These are phyloP conservation scores for Eupelmus urozonus DNA, from an alignment of 2,888 invertebrate genomes.

Conservation along the genomic window DNA sequence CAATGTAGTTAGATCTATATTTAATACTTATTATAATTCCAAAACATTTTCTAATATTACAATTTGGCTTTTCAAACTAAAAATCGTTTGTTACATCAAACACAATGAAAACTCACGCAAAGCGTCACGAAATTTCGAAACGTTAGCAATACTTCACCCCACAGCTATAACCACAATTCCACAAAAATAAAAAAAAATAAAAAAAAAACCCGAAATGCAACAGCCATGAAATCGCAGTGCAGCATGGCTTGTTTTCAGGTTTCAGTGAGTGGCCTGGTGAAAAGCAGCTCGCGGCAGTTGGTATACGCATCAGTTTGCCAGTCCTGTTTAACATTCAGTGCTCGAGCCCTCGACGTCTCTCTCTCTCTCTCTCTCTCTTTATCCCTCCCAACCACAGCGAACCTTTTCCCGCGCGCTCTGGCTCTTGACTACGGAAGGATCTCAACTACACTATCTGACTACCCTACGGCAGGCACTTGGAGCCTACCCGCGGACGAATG, in stretches of 20 bases:
- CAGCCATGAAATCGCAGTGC: slow-evolving; percentile 35
- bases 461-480: slow-evolving; percentile 10
- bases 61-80: too few species aligned
- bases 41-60: too few species aligned
- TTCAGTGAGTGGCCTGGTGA: slow-evolving; percentile 29
- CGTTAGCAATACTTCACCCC: background rate
- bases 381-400: background rate
- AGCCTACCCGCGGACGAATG: slow-evolving; percentile 17
- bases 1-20: too few species aligned
- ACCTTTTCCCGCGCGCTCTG: background rate
- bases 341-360: slow-evolving; percentile 32
- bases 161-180: background rate
- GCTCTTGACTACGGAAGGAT: slow-evolving; percentile 19
- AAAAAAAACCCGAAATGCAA: slow-evolving; percentile 26
- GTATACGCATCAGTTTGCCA: slow-evolving; percentile 44
- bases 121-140: background rate
- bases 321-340: slow-evolving; percentile 50
- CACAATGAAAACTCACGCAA: too few species aligned
- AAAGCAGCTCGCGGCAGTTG: slow-evolving; percentile 41
- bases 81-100: too few species aligned
- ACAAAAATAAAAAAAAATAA: background rate
- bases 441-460: slow-evolving; percentile 34
- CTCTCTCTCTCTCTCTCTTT: slow-evolving; percentile 14
- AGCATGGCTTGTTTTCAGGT: slow-evolving; percentile 46
- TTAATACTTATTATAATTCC: too few species aligned